Base-by-base conservation (phyloP, 2,113 vertebrate species). In the Procavia capensis region DNA sequence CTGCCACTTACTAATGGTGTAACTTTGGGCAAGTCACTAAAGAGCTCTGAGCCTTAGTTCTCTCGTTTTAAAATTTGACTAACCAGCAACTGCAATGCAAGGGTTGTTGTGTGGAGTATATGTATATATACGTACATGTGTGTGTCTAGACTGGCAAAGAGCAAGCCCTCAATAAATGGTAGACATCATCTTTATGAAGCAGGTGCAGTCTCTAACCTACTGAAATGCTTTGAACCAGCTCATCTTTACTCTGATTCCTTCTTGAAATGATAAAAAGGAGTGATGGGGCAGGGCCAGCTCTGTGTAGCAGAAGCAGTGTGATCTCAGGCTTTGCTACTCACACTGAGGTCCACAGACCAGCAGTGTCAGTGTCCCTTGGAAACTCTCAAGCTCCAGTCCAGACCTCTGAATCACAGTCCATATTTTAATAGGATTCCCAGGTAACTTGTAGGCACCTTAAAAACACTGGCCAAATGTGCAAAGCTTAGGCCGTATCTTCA, bases 181-280 rank as follows among this genome's bases (percentile, higher is more conserved):
- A 83, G 59, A 78, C 87, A 64, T 95, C 93, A 72, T 92, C 61
- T 94, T 95, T 86, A 70, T 80, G 76, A 82, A 89, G 74, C 79
- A 97, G 94, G 79, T 85, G 47, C 34, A 79, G 78, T 83, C 89
- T 93, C 74, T 95, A 91, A 90, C 92, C 79, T 95, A n/a, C 83
- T 25, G 95, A 96, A 88, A 79, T 79, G 91, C 88, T 97, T 93
- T 96, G 94, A 96, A 72, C 57, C 94, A 93, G 93, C 79, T 93
- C 80, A 81, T 94, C 96, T 96, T 97, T 90, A 75, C 93, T 88
- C 79, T 47, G 91, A 76, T 92, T 93, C 78, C 39, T 90, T 81
- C 83, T 47, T 95, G 95, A 75, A 90, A 80, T 25, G 63, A 64
- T 86, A 80, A 75, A 66, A 59, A 94, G 68, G 43, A 64, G 88